Base-by-base conservation (phyloP, 1,140 invertebrate species). In the Drosophila asahinai region DNA sequence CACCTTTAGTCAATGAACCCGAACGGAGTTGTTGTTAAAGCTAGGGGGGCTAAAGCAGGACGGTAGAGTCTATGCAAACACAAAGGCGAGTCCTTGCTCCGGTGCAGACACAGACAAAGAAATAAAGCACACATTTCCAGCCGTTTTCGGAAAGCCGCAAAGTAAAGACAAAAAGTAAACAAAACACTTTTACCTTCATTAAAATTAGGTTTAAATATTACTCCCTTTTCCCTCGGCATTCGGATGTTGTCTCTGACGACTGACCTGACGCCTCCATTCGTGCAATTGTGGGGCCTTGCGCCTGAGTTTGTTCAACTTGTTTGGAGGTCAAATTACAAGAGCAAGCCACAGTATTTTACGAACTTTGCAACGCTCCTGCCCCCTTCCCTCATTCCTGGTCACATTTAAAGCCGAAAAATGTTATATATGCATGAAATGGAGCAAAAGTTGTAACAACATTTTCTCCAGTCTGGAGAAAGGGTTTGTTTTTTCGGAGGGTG, bases 141-240 rank as follows among this genome's bases (percentile, higher is more conserved):
- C 36, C 1, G 36, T 25, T 57, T 36, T 40, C n/a, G 19, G 36
- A 57, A 57, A 42, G 54, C 54, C 54, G 54, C 54, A 57, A 57
- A 40, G 54, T 40, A 57, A 57, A 57, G 54, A 63, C 71, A 49
- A 83, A 73, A 83, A 8, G 62, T 66, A 83, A 64, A 57, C 54
- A 80, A 66, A 66, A 54, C 55, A 84, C 60, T 81, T 84, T 84
- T 81, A 84, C 81, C 81, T 84, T 84, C 81, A 57, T 83, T 82
- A 62, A 87, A 86, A 83, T 83, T 77, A 77, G 83, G 67, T 87
- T 83, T 86, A 86, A 83, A 86, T 86, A 86, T 83, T 87, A 57
- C 61, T 80, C 76, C 76, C 48, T 68, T 76, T 51, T 58, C 27
- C 36, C 48, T 33, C 8, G n/a, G 15, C 40, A 40, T 25, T 68